Percentiles rank a stretch among this genome's conserved stretches.
phyloP scores from a whole-genome alignment of 2,888 invertebrate species.

The Synanthedon tipuliformis region DNA sequence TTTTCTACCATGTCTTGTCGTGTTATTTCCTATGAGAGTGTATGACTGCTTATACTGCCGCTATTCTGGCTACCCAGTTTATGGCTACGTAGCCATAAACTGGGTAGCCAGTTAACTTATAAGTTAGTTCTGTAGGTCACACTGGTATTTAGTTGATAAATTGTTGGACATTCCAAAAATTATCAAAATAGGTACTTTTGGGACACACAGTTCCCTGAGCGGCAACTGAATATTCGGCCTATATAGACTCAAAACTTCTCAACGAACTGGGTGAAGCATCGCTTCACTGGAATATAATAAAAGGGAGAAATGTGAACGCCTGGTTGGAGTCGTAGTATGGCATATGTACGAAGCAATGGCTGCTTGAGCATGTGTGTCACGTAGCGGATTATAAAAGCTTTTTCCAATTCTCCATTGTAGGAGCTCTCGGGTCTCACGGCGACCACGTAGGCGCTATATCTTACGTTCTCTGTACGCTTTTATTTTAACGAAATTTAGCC shows the following conservation, averaged over 20 bases:
- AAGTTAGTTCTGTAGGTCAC: too few species aligned
- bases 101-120: too few species aligned
- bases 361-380: slow-evolving; percentile 63
- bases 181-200: too few species aligned
- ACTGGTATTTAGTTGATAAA: too few species aligned
- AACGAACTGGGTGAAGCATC: background rate
- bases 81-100: too few species aligned
- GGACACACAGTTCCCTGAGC: background rate
- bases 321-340: slow-evolving; percentile 11
- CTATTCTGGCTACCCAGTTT: too few species aligned
- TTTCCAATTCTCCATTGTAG: slow-evolving; percentile 69
- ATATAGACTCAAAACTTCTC: slow-evolving; percentile 4
- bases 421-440: slow-evolving; percentile 50
- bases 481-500: slow-evolving; percentile 69
- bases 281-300: slow-evolving; percentile 16
- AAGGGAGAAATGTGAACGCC: slow-evolving; percentile 30
- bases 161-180: too few species aligned
- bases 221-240: slow-evolving; percentile 10
- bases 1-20: too few species aligned
- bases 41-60: too few species aligned
- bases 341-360: slow-evolving; percentile 29
- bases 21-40: too few species aligned
- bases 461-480: slow-evolving; percentile 64
- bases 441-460: slow-evolving; percentile 70
- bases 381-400: slow-evolving; percentile 69